Evolutionary conservation across 2,888 invertebrate species (phyloP).

Genomic region (Rotaria sp.): DNA sequence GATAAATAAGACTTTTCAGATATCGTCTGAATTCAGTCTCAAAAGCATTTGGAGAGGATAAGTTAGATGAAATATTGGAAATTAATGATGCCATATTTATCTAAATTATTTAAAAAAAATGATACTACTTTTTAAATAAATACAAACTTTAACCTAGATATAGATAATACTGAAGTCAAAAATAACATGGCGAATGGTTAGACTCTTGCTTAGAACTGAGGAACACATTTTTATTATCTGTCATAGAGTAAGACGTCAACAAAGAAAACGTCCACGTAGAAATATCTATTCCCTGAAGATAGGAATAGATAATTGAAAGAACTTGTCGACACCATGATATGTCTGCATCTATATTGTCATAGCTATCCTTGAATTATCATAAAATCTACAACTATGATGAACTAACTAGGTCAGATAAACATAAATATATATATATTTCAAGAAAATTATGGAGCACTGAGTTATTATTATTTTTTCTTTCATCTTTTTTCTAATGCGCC

Average conservation of each 20-base stretch:
- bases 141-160: too few species aligned
- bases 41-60: background rate
- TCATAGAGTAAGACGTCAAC: background rate
- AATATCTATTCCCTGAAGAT: background rate
- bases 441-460: too few species aligned
- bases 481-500: background rate
- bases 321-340: background rate
- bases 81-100: background rate
- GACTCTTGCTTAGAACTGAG: background rate
- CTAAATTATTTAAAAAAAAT: too few species aligned
- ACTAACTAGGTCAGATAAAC: background rate
- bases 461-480: background rate
- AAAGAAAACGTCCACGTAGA: background rate
- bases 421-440: background rate
- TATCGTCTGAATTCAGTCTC: background rate
- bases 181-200: background rate
- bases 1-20: background rate
- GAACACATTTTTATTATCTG: background rate
- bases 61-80: background rate
- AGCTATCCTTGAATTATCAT: background rate
- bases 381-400: background rate
- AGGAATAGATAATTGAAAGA: background rate
- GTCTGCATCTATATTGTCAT: background rate
- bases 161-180: background rate
- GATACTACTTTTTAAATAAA: too few species aligned